Base-by-base conservation (phyloP, 37 sponge, comb jelly and placozoan species). In the Diacarnus erythraeanus region DNA sequence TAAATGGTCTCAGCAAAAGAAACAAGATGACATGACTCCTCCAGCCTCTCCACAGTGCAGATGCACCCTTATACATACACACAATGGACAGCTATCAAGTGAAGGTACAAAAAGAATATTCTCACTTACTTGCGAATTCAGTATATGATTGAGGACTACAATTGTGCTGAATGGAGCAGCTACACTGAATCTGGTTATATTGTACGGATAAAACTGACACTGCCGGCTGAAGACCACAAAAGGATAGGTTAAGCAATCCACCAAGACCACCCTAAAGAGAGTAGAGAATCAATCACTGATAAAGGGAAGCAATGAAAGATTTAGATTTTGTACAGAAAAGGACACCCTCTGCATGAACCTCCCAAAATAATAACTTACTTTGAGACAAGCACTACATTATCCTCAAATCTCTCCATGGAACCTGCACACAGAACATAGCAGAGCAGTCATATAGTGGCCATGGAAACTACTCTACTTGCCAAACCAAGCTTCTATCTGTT, bases 11-110 rank as follows among this genome's bases (percentile, higher is more conserved):
- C 5, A 37, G 67, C 29, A 88, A 21, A 26, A 61, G 63, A n/a
- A n/a, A n/a, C 42, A 77, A 60, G 0, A 73, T 9, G 21, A 72
- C 27, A 54, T 77, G 72, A 23, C 83, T 82, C 38, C 72, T 40
- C 83, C 83, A 88, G 0, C 92, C 92, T 57, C 92, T 60, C 92
- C 92, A 91, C 69, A 71, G 64, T 15, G 87, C 88, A 2, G 31
- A 42, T 47, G 83, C 56, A 38, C 92, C 92, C 92, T 91, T 39
- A 0, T 4, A 29, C 57, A 47, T 15, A 26, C 23, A 59, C 56
- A 54, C 56, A 54, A 17, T 54, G 56, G 56, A 20, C 10, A 17
- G 56, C 17, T 10, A 20, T 20, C 56, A 54, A 54, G 10, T 20
- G n/a, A n/a, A n/a, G n/a, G n/a, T n/a, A n/a, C n/a, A n/a, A n/a